A percentile compares a stretch with the other conserved stretches of the same genome.
Conservation (phyloP, 2,888 invertebrate species). For the Acrobasis repandana region DNA sequence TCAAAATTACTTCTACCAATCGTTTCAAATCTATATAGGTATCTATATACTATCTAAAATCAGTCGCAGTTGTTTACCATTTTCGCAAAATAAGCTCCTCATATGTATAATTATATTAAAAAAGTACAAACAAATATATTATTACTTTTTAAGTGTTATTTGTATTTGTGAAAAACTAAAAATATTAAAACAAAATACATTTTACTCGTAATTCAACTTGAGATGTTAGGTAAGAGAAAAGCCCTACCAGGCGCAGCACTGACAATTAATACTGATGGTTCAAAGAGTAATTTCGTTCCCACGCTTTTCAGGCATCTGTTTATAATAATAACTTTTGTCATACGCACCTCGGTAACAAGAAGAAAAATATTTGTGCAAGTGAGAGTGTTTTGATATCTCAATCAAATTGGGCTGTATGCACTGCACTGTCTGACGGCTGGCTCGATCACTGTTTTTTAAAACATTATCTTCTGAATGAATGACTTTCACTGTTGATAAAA, state of each 20-base stretch:
- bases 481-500: conserved; percentile 22
- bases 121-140: no score
- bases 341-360: conserved; percentile 53
- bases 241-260: background rate
- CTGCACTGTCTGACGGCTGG: conserved; percentile 33
- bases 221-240: background rate
- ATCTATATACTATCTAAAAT: no score
- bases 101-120: no score
- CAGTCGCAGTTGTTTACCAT: no score
- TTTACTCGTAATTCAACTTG: background rate
- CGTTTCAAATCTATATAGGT: no score
- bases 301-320: conserved; percentile 51
- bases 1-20: no score
- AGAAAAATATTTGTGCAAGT: conserved; percentile 63
- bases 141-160: no score
- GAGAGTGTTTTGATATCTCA: conserved; percentile 57
- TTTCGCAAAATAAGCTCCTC: no score
- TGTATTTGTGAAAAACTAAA: no score
- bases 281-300: conserved; percentile 40
- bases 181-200: background rate
- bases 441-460: conserved; percentile 52
- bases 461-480: conserved; percentile 44
- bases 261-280: background rate
- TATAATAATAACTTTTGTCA: conserved; percentile 50
- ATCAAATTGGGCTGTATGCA: conserved; percentile 54